Base-by-base conservation (phyloP, 2,888 invertebrate genomes). In the Yponomeuta malinellus region DNA sequence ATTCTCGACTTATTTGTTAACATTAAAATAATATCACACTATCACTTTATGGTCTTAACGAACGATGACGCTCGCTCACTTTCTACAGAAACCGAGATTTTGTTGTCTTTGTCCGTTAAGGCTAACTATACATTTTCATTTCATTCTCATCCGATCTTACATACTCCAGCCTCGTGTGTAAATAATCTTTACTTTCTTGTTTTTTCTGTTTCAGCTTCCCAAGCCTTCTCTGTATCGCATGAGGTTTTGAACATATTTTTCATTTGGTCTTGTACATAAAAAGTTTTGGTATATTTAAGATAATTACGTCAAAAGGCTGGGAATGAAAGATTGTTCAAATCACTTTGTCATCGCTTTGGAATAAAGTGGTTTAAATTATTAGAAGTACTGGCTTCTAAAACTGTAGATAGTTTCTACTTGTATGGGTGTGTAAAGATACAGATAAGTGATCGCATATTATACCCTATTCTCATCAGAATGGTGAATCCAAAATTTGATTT, bases 151-250 rank as follows among this genome's bases (percentile, higher is more conserved):
- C 43, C 1, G n/a, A n/a, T 29, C 29, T 29, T 48, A 48, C 29
- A 15, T 10, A 9, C 43, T 69, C 23, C 3, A 12, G 15, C 63
- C 52, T 69, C 37, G 78, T 82, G 79, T 90, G 86, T 90, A 89
- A 76, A 90, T 90, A 89, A 90, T 83, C 82, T 83, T 78, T 77
- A 78, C 85, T 85, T 79, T 88, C 86, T 63, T 33, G 23, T 90
- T 82, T 89, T 91, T 90, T 91, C 90, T 91, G 90, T 91, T 91
- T 91, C 91, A 91, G 91, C 90, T 83, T 90, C 89, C 81, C 88
- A 90, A 85, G 89, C 79, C 89, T 90, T 88, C 89, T 89, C 79
- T 85, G 83, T 88, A 74, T 81, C 82, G 88, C 89, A 89, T 90
- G 90, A 87, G 85, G 88, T 85, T 83, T 79, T 77, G n/a, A 29